Conservation (phyloP, 2,113 vertebrate species). For the Tyto alba region DNA sequence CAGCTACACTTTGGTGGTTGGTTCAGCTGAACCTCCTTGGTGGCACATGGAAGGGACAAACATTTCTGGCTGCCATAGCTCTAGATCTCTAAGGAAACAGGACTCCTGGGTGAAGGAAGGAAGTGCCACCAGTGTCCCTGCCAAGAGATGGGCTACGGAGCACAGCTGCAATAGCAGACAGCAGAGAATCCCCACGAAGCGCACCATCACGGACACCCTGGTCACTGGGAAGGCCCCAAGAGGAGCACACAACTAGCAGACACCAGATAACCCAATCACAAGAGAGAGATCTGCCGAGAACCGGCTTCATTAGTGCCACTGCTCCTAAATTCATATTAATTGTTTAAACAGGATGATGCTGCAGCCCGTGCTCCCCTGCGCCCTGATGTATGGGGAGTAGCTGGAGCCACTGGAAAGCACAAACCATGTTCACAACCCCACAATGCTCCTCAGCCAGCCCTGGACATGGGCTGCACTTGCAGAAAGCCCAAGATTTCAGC, state of each 20-base stretch:
- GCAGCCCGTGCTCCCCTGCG: fast-evolving
- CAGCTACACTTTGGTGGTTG: background rate
- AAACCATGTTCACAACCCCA: background rate
- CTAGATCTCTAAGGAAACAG: background rate
- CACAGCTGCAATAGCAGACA: background rate
- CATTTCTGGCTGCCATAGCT: background rate
- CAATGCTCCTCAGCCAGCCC: background rate
- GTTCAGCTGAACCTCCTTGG: background rate
- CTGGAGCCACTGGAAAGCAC: background rate
- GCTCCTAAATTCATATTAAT: background rate
- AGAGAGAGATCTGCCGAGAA: background rate
- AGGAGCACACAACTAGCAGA: background rate
- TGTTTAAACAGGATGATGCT: fast-evolving
- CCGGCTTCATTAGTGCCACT: background rate
- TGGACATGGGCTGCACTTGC: fast-evolving
- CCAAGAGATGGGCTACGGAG: background rate
- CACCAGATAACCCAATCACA: background rate
- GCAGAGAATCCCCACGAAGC: background rate
- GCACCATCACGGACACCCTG: fast-evolving
- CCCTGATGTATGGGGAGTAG: fast-evolving
- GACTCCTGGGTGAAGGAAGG: background rate
- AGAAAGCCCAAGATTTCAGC: background rate
- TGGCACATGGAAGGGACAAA: background rate
- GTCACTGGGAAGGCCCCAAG: background rate
- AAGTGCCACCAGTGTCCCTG: fast-evolving